Evolutionary conservation across 2,797 vertebrate genomes (phyloP), one percentile per base, ranked within the genome.

Genomic region (Thripadectes ignobilis): DNA sequence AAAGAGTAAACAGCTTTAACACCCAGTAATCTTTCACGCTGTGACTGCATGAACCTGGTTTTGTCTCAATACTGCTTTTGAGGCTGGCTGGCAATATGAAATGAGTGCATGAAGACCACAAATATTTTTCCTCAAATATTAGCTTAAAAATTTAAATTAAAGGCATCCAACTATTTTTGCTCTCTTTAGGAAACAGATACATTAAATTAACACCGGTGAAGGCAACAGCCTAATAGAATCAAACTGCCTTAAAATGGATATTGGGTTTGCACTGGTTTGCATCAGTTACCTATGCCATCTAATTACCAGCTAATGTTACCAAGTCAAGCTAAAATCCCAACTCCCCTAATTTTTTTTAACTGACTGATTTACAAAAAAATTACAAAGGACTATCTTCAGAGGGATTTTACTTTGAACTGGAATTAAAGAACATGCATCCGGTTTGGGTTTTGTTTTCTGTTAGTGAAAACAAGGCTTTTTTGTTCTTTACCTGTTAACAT

Each of bases 1-100:
- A 78, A 89, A 83, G 79, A 88, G 43, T 69, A 87, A 93, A 92
- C 65, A 78, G 61, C 74, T 93, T 90, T 82, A 88, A 79, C 38
- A 88, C 10, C 20, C 71, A 71, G 41, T 59, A 90, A 93, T 91
- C 79, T 45, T 85, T 91, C 85, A 92, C 0, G 3, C 16, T 39
- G 45, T 54, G 58, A 86, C 14, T 90, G 62, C 46, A 45, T 26
- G 54, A 54, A 89, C 41, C 77, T 75, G 65, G 24, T 69, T 89
- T 90, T 93, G 66, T 69, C 68, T 95, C 72, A 72, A 3, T 38
- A 30, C 24, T 71, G 65, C 54, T 94, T 62, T 62, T 66, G 59
- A 82, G 63, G 6, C 32, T 82, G 49, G 34, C 59, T 88, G 32
- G 34, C 17, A 23, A n/a, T 54, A 89, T 1, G 13, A 51, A 77